Conservation (phyloP, 2,113 vertebrate species). For the Amblyopsis rosae region DNA sequence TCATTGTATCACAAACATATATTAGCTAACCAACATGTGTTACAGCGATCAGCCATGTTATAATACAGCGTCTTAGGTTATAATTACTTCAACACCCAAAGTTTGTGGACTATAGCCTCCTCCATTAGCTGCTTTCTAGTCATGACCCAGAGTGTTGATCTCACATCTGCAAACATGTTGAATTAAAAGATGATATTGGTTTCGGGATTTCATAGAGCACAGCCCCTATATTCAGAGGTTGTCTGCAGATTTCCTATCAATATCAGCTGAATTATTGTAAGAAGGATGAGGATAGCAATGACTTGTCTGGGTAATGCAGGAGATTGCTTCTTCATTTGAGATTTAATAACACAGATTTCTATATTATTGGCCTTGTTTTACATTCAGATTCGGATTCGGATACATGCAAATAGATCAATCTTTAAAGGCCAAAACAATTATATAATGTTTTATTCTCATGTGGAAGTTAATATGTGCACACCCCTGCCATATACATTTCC, state of each 20-base stretch:
- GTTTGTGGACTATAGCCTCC: slow-evolving; percentile 41
- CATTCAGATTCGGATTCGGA: slow-evolving; percentile 12
- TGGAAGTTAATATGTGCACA: too few species aligned
- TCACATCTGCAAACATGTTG: slow-evolving; percentile 39
- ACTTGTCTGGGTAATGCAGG: slow-evolving; percentile 54
- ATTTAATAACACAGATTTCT: slow-evolving; percentile 12
- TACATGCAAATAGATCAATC: slow-evolving; percentile 2
- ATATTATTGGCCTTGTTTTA: slow-evolving; percentile 26
- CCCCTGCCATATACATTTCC: neutral
- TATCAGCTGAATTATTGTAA: slow-evolving; percentile 48
- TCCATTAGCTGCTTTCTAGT: slow-evolving; percentile 12
- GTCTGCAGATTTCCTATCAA: slow-evolving; percentile 51
- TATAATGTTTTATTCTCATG: too few species aligned
- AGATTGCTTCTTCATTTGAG: slow-evolving; percentile 39
- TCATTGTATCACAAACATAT: neutral
- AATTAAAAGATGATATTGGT: slow-evolving; percentile 64
- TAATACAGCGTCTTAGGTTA: slow-evolving; percentile 35
- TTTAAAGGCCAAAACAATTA: neutral
- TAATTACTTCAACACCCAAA: slow-evolving; percentile 50
- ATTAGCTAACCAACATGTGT: neutral
- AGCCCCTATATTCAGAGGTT: slow-evolving; percentile 45
- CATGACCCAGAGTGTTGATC: slow-evolving; percentile 36
- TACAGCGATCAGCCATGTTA: slow-evolving; percentile 7
- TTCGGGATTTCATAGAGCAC: slow-evolving; percentile 55
- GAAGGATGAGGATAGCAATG: slow-evolving; percentile 43